phyloP scores from a whole-genome alignment of 2,113 vertebrate species.

The Ptyas mucosa region DNA sequence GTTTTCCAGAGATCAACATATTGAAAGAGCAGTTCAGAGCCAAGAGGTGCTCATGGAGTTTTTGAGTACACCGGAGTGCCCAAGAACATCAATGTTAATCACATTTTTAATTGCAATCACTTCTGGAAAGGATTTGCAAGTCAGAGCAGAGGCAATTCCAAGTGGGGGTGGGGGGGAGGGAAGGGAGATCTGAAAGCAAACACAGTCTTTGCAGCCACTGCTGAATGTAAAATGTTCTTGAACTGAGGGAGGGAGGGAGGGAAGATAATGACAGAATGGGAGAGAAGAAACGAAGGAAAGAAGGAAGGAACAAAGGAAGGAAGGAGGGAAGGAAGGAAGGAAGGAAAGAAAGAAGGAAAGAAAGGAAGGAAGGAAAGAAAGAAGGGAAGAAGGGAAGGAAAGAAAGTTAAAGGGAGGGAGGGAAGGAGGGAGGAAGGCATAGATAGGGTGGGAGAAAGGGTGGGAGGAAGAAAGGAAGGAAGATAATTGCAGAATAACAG shows the following conservation, averaged over 20 bases:
- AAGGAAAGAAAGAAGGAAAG: not conserved
- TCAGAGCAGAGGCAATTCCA: not conserved
- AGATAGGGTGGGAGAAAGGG: too few species aligned
- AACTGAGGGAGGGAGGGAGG: not conserved
- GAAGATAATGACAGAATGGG: too few species aligned
- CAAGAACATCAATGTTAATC: not conserved
- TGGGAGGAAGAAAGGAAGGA: too few species aligned
- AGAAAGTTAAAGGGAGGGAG: not conserved
- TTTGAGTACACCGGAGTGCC: not conserved
- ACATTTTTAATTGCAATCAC: slow-evolving; percentile 29
- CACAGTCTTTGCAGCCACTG: not conserved
- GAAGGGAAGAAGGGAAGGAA: not conserved
- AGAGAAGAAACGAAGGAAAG: too few species aligned
- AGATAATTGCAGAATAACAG: too few species aligned
- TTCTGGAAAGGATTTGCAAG: slow-evolving; percentile 4
- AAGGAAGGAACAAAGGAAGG: too few species aligned
- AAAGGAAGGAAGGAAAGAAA: not conserved
- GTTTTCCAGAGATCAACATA: not conserved
- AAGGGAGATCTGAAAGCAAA: not conserved
- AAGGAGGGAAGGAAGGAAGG: fast-evolving
- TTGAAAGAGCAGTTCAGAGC: not conserved
- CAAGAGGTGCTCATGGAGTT: not conserved
- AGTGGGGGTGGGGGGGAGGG: too few species aligned
- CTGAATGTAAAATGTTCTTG: not conserved
- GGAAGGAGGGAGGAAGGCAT: too few species aligned